Evolutionary conservation across 2,797 vertebrate species (phyloP).

Genomic region (Alcedo atthis): DNA sequence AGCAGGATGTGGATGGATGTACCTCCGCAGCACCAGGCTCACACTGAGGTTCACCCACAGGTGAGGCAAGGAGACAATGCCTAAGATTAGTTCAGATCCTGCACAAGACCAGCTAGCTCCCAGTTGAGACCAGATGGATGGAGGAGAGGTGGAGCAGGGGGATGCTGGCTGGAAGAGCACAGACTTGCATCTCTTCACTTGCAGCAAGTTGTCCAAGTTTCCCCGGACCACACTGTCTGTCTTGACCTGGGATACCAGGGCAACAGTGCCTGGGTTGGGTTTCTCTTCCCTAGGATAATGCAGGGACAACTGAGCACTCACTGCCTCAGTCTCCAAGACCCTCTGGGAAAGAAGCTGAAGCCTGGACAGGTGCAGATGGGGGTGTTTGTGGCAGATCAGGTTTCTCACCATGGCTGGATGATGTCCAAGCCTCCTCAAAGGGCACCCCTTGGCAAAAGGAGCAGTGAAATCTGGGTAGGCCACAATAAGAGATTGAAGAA

Average conservation of each 20-base stretch:
- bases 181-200: not conserved
- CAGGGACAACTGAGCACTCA: not conserved
- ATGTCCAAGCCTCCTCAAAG: not conserved
- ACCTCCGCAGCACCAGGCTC: not conserved
- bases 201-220: fast-evolving
- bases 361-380: not conserved
- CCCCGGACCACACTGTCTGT: fast-evolving
- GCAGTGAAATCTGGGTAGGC: not conserved
- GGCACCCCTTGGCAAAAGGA: not conserved
- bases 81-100: not conserved
- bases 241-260: fast-evolving
- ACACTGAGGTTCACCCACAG: fast-evolving
- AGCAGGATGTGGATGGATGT: fast-evolving
- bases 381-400: not conserved
- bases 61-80: not conserved
- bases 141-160: not conserved
- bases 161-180: not conserved
- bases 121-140: fast-evolving
- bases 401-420: not conserved
- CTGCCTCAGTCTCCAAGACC: not conserved
- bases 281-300: not conserved
- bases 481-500: not conserved
- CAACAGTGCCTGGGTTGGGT: not conserved
- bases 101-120: not conserved
- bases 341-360: not conserved